Percentiles rank a stretch among this genome's conserved stretches.
These are phyloP conservation scores for Galagoides demidoff DNA, from an alignment of 2,797 vertebrate genomes.

Conservation along the genomic window DNA sequence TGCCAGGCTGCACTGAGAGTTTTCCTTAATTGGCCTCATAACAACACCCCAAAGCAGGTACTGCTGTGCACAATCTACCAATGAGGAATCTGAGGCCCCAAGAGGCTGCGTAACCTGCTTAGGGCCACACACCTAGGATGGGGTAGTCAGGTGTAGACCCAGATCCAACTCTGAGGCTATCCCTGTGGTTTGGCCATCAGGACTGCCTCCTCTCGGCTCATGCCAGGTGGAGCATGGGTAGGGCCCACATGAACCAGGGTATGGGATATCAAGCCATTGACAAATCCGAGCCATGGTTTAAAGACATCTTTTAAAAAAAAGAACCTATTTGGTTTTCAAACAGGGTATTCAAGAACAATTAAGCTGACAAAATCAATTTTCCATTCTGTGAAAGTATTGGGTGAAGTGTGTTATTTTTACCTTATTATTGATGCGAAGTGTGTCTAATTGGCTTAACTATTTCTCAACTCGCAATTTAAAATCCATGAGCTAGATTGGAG, in stretches of 20 bases:
- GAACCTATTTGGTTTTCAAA: conserved; percentile 24
- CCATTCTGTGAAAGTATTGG: neutral
- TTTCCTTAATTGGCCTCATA: neutral
- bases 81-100: neutral
- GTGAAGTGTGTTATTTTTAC: conserved; percentile 26
- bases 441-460: neutral
- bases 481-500: neutral
- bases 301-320: neutral
- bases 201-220: neutral
- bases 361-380: conserved; percentile 26
- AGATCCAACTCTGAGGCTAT: neutral
- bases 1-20: neutral
- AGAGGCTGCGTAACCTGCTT: neutral
- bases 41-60: neutral
- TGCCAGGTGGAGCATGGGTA: neutral
- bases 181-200: neutral
- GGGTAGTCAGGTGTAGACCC: neutral
- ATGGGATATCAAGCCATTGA: neutral
- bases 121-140: neutral
- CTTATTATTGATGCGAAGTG: neutral
- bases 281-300: neutral
- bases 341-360: conserved; percentile 16
- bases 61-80: neutral
- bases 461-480: conserved; percentile 50
- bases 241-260: neutral